Evolutionary conservation across 2,888 invertebrate genomes (phyloP), one percentile per base, ranked within the genome.

Genomic region (Trichogramma dendrolimi): DNA sequence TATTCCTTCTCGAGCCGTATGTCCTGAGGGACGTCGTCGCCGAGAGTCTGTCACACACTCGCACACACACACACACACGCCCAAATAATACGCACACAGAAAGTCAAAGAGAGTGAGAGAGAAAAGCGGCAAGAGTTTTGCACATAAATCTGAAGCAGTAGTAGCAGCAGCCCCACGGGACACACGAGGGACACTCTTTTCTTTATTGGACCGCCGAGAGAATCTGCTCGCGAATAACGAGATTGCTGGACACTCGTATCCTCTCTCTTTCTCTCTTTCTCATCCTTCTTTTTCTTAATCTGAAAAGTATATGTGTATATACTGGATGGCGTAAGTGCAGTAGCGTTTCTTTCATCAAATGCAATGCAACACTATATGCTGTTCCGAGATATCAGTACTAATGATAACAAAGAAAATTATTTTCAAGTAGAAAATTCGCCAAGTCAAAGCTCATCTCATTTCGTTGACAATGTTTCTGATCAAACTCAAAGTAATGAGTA

Each of bases 141-240:
- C 75, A 76, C 78, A 78, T 79, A 78, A 79, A 79, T 79, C 78
- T 77, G 78, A 73, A 71, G 75, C 73, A 71, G 67, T 71, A 73
- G 73, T 71, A 71, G 69, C 68, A 66, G 68, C 40, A 46, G 71
- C 68, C 77, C 71, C 77, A 66, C 65, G 78, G 75, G 77, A 76
- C 69, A 67, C 61, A 71, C 70, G 67, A 67, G 70, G 74, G 74
- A 73, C 73, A 72, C 74, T 76, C 75, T 73, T 76, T 75, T 75
- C 76, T 76, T 76, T 75, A 73, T 75, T 74, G 75, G 75, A 72
- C 74, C 76, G 72, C 72, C 70, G 74, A 75, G 75, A 71, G 72
- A 70, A 61, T 60, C 69, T 50, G 50, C 47, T 66, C 59, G 70
- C 58, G 70, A 68, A 69, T 71, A 69, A 66, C 68, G 67, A 72